These are phyloP conservation scores for Platalea minor DNA, from an alignment of 2,797 vertebrate species.

Conservation along the genomic window DNA sequence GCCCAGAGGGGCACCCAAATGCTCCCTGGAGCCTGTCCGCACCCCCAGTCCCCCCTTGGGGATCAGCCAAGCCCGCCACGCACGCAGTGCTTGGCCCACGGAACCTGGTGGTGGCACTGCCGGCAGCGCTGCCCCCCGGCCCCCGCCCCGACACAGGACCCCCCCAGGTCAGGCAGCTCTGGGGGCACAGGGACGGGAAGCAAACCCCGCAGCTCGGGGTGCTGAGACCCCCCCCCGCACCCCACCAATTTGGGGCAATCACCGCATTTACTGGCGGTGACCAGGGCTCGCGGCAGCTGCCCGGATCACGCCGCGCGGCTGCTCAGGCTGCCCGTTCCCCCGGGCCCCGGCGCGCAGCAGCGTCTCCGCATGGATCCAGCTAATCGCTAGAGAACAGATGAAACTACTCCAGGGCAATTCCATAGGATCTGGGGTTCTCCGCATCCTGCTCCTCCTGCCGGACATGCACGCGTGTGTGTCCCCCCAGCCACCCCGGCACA, in stretches of 20 bases:
- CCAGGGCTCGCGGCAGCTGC: background rate
- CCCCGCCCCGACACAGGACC: no score
- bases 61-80: rapidly evolving
- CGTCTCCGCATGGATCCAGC: background rate
- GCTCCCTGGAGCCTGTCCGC: rapidly evolving
- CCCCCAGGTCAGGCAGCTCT: background rate
- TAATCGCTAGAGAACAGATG: background rate
- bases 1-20: background rate
- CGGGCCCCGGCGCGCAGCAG: background rate
- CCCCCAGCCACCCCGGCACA: background rate
- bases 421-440: background rate
- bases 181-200: background rate
- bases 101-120: background rate
- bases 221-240: background rate
- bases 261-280: background rate
- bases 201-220: background rate
- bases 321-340: background rate
- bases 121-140: background rate
- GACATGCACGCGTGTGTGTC: background rate
- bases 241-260: background rate
- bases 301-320: background rate
- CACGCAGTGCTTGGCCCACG: rapidly evolving
- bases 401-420: background rate
- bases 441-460: background rate
- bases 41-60: background rate